These are phyloP conservation scores for Caenorhabditis zanzibari DNA, from an alignment of 2,888 invertebrate species.

Conservation along the genomic window DNA sequence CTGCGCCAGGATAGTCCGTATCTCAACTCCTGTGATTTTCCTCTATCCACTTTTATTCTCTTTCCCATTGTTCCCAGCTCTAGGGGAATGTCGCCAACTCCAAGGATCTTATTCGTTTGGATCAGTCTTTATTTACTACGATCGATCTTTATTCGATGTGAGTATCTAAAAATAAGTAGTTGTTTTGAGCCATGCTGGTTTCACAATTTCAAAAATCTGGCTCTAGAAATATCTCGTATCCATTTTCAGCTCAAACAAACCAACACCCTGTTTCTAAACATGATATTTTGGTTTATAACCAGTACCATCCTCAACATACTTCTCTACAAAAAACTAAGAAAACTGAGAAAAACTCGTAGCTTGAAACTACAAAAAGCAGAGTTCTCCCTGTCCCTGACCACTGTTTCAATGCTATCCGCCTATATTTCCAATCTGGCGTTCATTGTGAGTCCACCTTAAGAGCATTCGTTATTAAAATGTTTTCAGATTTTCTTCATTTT, in stretches of 20 bases:
- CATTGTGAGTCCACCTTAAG: neutral
- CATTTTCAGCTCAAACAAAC: constrained; percentile 23
- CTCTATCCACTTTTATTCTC: constrained; percentile 2
- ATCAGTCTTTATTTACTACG: neutral
- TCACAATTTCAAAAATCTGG: neutral
- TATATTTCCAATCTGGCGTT: neutral
- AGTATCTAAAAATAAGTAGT: neutral
- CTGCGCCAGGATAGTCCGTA: neutral
- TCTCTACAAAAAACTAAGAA: constrained; percentile 20
- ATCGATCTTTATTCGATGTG: constrained; percentile 3
- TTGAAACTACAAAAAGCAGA: constrained; percentile 19
- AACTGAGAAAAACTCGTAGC: neutral
- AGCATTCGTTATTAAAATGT: too few relatives aligned
- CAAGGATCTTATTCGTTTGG: constrained; percentile 10
- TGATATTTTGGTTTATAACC: neutral
- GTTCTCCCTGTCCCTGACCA: constrained; percentile 11
- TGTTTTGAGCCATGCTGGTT: too few relatives aligned
- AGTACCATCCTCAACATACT: constrained; percentile 1
- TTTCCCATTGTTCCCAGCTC: constrained; percentile 16
- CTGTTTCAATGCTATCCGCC: neutral
- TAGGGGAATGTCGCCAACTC: constrained; percentile 25
- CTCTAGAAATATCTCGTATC: neutral
- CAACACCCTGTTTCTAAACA: neutral
- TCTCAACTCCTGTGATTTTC: neutral
- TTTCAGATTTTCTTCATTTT: too few relatives aligned